phyloP scores from a whole-genome alignment of 1,140 invertebrate species.

The Oedothorax gibbosus region DNA sequence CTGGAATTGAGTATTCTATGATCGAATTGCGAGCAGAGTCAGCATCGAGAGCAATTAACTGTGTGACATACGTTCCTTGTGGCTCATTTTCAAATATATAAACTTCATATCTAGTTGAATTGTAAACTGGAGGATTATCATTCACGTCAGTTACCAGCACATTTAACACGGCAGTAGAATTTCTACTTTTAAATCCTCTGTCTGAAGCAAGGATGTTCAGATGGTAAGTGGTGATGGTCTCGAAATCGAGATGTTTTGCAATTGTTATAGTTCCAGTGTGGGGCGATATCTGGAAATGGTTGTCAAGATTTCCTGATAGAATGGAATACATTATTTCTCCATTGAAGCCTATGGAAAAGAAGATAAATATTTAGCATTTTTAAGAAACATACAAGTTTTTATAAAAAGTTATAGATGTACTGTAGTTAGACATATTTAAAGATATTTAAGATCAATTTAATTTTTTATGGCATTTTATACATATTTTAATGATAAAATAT shows the following conservation, averaged over 20 bases:
- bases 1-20: slow-evolving; percentile 86
- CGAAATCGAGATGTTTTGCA: slow-evolving; percentile 85
- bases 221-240: slow-evolving; percentile 83
- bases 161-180: slow-evolving; percentile 81
- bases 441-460: too few relatives aligned
- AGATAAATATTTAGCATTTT: not conserved
- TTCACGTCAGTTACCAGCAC: slow-evolving; percentile 91
- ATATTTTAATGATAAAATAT: too few relatives aligned
- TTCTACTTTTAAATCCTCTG: slow-evolving; percentile 78
- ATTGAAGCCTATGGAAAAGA: slow-evolving; percentile 76
- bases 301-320: slow-evolving; percentile 81
- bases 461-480: too few relatives aligned
- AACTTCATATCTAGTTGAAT: slow-evolving; percentile 81
- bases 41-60: slow-evolving; percentile 83
- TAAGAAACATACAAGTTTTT: not conserved
- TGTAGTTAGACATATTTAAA: too few relatives aligned
- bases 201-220: slow-evolving; percentile 90
- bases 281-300: slow-evolving; percentile 81
- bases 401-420: too few relatives aligned
- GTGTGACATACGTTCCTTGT: slow-evolving; percentile 82
- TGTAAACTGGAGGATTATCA: slow-evolving; percentile 87
- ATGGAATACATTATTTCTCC: slow-evolving; percentile 88
- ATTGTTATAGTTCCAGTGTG: slow-evolving; percentile 84
- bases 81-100: slow-evolving; percentile 90
- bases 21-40: slow-evolving; percentile 89